phyloP scores from a whole-genome alignment of 2,888 invertebrate species.

The Odontothrips loti region DNA sequence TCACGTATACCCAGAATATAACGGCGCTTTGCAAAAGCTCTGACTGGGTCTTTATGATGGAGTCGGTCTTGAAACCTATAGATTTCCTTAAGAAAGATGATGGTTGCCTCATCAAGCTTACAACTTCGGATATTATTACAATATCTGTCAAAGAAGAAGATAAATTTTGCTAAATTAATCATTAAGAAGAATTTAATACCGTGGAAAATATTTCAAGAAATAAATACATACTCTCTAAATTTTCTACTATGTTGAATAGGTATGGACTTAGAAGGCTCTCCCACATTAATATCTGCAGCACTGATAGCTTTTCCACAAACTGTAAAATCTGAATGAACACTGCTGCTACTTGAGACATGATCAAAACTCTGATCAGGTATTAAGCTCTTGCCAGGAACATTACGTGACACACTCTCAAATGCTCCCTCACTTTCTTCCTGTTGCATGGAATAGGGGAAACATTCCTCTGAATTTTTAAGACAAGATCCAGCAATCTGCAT shows the following conservation, averaged over 20 bases:
- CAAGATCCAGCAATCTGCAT: not conserved
- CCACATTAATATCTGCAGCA: not conserved
- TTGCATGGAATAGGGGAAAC: not conserved
- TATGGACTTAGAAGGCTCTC: not conserved
- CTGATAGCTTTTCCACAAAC: not conserved
- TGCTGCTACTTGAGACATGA: not conserved
- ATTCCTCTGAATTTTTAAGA: not conserved
- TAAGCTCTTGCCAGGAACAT: not conserved
- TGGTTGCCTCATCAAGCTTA: constrained; percentile 51
- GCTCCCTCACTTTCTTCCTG: no score
- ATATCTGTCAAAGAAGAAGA: constrained; percentile 45
- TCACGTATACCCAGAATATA: constrained; percentile 61
- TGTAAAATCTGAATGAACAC: not conserved
- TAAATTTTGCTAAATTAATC: not conserved
- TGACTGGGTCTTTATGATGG: constrained; percentile 56
- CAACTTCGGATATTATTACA: constrained; percentile 58
- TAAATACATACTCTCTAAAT: constrained; percentile 35
- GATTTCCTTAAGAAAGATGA: constrained; percentile 52
- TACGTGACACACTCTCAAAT: no score
- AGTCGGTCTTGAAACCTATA: constrained; percentile 59
- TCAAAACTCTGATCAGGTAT: not conserved
- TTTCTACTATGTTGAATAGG: constrained; percentile 29
- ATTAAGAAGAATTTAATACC: not conserved
- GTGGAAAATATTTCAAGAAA: not conserved
- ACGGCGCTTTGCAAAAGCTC: constrained; percentile 54